Evolutionary conservation across 2,888 invertebrate genomes (phyloP).

Genomic region (Petrolisthes cinctipes): DNA sequence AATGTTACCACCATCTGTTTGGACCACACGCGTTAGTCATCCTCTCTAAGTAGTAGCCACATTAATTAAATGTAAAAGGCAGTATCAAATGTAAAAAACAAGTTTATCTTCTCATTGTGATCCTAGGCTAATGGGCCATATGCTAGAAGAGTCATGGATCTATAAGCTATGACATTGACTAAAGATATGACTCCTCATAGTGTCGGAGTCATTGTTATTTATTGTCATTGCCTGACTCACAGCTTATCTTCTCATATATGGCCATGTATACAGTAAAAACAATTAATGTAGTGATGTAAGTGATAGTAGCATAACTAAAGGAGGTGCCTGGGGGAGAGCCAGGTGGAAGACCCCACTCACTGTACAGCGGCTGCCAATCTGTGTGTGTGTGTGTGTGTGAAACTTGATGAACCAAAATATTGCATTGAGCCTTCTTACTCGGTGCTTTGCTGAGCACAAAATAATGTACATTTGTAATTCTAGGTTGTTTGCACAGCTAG

Average conservation of each 20-base stretch:
- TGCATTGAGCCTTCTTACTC: constrained; percentile 5
- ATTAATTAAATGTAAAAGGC: constrained; percentile 22
- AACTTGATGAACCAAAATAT: background rate
- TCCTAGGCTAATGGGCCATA: constrained; percentile 46
- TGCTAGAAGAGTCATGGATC: background rate
- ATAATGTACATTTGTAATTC: constrained; percentile 27
- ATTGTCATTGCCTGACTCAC: too few relatives aligned
- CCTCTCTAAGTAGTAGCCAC: constrained; percentile 32
- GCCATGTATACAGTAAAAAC: background rate
- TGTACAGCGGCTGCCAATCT: constrained; percentile 5
- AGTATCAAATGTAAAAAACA: constrained; percentile 37
- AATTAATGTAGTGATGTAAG: constrained; percentile 28
- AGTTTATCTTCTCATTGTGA: constrained; percentile 55
- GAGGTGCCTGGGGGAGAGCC: background rate
- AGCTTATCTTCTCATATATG: too few relatives aligned
- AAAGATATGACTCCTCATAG: too few relatives aligned
- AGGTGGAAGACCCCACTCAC: background rate
- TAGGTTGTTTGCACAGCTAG: constrained; percentile 46
- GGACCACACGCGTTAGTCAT: constrained; percentile 34
- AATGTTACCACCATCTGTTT: too few relatives aligned
- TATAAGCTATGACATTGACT: too few relatives aligned
- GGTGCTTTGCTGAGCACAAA: constrained; percentile 39
- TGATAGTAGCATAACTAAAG: constrained; percentile 43
- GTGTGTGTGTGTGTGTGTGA: background rate
- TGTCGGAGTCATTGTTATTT: too few relatives aligned